These are phyloP conservation scores for Rhyzopertha dominica DNA, from an alignment of 1,140 invertebrate genomes.

Conservation along the genomic window DNA sequence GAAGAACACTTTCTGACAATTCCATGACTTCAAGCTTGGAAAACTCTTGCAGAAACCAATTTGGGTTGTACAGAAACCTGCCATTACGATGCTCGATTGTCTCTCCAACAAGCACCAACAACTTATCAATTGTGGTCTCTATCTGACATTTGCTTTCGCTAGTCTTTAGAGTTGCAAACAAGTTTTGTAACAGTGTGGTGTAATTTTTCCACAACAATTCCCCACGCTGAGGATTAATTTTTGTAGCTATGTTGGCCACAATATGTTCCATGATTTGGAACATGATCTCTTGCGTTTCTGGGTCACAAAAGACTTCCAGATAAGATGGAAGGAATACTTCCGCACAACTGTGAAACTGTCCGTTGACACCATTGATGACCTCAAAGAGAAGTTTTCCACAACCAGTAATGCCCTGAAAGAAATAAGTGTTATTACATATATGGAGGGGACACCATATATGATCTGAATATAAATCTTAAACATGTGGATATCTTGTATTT, in stretches of 20 bases:
- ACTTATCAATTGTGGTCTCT: conserved; percentile 43
- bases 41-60: too few species aligned
- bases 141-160: too few species aligned
- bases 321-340: conserved; percentile 59
- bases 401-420: conserved; percentile 61
- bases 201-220: conserved; percentile 54
- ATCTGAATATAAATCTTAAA: too few species aligned
- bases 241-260: conserved; percentile 53
- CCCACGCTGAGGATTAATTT: conserved; percentile 56
- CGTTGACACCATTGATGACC: conserved; percentile 71
- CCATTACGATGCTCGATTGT: conserved; percentile 59
- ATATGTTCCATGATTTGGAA: conserved; percentile 59
- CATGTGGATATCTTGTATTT: too few species aligned
- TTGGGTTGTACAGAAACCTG: conserved; percentile 55
- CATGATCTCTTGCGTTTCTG: conserved; percentile 52
- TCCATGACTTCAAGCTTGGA: conserved; percentile 29
- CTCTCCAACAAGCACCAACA: conserved; percentile 56
- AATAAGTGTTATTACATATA: too few species aligned
- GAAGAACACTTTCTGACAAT: conserved; percentile 48
- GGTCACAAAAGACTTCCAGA: conserved; percentile 55
- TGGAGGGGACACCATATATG: too few species aligned
- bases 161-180: conserved; percentile 22
- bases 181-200: conserved; percentile 35
- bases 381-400: conserved; percentile 82
- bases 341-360: conserved; percentile 77